Evolutionary conservation across 2,113 vertebrate genomes (phyloP).

Genomic region (Carollia perspicillata): DNA sequence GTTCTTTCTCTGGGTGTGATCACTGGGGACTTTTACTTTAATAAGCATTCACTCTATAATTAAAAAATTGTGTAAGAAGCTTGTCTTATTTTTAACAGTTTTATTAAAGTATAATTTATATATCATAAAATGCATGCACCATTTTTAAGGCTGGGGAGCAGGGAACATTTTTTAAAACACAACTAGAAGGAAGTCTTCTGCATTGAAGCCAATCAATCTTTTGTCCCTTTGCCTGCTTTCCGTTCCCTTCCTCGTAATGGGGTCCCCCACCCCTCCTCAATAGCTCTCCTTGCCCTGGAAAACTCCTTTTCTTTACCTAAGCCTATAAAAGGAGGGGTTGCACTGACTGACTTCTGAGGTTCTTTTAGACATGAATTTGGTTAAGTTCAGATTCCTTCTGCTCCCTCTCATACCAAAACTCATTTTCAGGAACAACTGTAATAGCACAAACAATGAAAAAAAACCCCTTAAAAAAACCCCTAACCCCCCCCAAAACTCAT

Average conservation of each 20-base stretch:
- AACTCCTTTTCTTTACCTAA: not conserved
- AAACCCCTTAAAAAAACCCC: not conserved
- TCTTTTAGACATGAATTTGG: not conserved
- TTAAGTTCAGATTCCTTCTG: not conserved
- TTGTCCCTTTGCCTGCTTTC: not conserved
- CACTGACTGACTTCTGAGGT: not conserved
- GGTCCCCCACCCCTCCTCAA: not conserved
- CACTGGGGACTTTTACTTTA: conserved; percentile 14
- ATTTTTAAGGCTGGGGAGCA: not conserved
- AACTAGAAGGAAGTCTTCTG: not conserved
- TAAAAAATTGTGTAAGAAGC: not conserved
- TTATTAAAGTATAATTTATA: conserved; percentile 36
- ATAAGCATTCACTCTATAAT: not conserved
- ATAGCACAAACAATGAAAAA: too few species aligned
- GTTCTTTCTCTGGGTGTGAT: not conserved
- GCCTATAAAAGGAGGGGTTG: not conserved
- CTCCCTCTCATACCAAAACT: not conserved
- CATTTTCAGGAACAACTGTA: not conserved
- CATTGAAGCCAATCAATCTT: not conserved
- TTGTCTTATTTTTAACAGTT: not conserved
- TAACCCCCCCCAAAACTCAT: not conserved
- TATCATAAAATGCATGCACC: not conserved
- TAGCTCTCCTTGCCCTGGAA: not conserved
- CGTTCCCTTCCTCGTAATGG: not conserved
- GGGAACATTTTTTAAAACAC: not conserved